phyloP scores from a whole-genome alignment of 2,113 vertebrate genomes.

The Sapajus apella region DNA sequence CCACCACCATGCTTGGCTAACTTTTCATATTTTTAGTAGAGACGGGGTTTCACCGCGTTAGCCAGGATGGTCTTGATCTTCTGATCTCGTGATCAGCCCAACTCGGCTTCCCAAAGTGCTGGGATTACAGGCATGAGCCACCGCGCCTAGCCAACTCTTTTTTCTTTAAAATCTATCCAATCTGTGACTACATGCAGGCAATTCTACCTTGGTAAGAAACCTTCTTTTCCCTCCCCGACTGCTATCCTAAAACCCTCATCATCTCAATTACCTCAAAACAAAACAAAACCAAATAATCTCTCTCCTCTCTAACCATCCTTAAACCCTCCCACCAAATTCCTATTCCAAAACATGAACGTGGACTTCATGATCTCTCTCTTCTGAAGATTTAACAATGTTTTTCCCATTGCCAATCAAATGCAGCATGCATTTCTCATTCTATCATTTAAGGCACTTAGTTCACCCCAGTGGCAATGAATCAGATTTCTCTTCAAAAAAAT shows the following conservation, averaged over 20 bases:
- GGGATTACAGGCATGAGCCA: no score
- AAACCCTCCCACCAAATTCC: background rate
- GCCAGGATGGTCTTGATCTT: no score
- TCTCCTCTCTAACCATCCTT: background rate
- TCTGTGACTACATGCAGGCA: background rate
- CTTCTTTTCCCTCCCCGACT: background rate
- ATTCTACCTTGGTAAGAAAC: background rate
- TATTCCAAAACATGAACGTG: background rate
- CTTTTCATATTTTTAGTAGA: no score
- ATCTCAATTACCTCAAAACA: background rate
- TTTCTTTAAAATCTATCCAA: background rate
- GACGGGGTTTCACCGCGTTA: no score
- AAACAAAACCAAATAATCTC: constrained; percentile 10
- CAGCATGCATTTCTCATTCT: constrained; percentile 25
- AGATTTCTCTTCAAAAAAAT: constrained; percentile 25
- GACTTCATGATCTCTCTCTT: background rate
- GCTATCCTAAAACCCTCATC: background rate
- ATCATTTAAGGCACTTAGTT: background rate
- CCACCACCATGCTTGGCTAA: no score
- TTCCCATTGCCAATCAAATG: background rate
- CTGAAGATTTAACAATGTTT: background rate
- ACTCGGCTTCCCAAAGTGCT: no score
- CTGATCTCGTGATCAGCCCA: no score
- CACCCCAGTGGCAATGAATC: background rate
- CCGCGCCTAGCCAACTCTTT: no score